phyloP scores from a whole-genome alignment of 2,797 vertebrate genomes.

The Fratercula arctica region DNA sequence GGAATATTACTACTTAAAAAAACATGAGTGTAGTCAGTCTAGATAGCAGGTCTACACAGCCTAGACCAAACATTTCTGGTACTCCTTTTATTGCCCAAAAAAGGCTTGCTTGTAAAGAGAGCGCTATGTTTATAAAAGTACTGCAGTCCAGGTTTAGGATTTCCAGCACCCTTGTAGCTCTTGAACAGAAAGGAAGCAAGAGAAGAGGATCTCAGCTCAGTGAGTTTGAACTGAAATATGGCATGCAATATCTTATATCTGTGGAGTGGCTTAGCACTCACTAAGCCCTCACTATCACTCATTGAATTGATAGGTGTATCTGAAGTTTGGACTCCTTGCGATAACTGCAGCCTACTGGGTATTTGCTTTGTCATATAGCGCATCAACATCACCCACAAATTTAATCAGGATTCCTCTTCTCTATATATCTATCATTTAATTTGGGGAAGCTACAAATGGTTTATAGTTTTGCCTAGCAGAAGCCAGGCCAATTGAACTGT shows the following conservation, averaged over 20 bases:
- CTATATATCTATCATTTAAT: rapidly evolving
- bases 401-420: not conserved
- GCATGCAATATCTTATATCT: not conserved
- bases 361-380: not conserved
- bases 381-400: not conserved
- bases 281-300: not conserved
- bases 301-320: not conserved
- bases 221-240: not conserved
- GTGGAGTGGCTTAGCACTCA: not conserved
- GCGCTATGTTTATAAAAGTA: not conserved
- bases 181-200: not conserved
- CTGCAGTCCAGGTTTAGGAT: not conserved
- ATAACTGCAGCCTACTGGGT: not conserved
- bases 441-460: not conserved
- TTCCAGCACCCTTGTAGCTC: not conserved
- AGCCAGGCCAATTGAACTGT: not conserved
- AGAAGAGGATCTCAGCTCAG: not conserved
- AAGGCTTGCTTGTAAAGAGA: not conserved
- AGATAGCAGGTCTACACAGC: not conserved
- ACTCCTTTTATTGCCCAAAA: not conserved
- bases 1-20: not conserved
- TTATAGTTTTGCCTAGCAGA: not conserved
- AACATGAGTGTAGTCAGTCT: not conserved
- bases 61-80: not conserved
- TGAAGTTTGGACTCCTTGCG: not conserved